phyloP scores from a whole-genome alignment of 2,797 vertebrate species.

The Bucorvus abyssinicus region DNA sequence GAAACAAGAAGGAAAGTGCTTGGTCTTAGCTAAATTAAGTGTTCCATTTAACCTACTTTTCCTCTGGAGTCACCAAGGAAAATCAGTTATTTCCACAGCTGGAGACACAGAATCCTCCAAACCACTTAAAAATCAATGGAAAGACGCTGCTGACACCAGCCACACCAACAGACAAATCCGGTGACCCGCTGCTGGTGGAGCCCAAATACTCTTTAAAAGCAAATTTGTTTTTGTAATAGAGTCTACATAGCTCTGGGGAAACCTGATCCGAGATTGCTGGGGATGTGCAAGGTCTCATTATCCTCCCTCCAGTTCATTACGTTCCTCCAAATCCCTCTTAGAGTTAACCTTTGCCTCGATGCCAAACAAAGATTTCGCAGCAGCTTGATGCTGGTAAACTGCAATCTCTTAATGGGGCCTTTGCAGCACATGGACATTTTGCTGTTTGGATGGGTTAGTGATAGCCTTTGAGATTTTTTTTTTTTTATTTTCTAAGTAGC shows the following conservation, averaged over 20 bases:
- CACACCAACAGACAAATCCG: fast-evolving
- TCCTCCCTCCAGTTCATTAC: background rate
- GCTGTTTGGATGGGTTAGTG: background rate
- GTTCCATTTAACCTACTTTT: background rate
- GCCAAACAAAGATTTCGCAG: background rate
- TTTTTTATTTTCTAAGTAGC: background rate
- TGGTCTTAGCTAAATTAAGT: background rate
- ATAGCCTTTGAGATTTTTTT: no score
- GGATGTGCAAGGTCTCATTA: background rate
- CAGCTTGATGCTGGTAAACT: background rate
- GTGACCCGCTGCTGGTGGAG: fast-evolving
- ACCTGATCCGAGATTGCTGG: no score
- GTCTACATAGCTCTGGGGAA: background rate
- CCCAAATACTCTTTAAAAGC: background rate
- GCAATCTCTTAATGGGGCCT: background rate
- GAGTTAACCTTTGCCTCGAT: background rate
- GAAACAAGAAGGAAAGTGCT: background rate
- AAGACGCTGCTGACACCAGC: background rate
- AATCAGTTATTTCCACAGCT: background rate
- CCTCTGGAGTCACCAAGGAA: background rate
- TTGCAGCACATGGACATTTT: background rate
- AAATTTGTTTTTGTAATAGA: background rate
- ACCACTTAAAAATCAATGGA: background rate
- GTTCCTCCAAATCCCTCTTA: background rate
- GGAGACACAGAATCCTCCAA: background rate